Conservation (phyloP, 2,888 invertebrate species). For the Melipona beecheii region DNA sequence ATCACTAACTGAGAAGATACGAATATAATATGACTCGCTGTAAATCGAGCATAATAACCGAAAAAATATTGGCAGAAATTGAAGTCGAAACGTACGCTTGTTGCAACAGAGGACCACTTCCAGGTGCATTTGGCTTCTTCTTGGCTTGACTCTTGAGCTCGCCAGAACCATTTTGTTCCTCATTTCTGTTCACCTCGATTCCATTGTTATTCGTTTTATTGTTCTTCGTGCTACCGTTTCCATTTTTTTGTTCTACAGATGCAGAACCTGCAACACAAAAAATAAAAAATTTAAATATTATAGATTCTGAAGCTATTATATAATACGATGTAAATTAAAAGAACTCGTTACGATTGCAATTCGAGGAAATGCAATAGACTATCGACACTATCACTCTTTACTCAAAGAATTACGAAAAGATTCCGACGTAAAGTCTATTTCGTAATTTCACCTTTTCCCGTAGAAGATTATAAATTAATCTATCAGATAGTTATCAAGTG, state of each 20-base stretch:
- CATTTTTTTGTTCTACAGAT: conserved; percentile 82
- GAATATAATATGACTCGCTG: no score
- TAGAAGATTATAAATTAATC: not conserved
- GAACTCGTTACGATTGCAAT: not conserved
- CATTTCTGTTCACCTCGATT: conserved; percentile 81
- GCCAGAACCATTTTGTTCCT: conserved; percentile 79
- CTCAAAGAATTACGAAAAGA: not conserved
- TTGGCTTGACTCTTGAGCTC: conserved; percentile 79
- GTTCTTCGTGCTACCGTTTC: conserved; percentile 78
- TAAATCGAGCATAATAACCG: not conserved
- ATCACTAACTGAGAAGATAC: no score
- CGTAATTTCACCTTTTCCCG: not conserved
- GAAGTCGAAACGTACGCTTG: conserved; percentile 84
- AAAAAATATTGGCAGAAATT: not conserved
- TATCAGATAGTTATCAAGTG: not conserved
- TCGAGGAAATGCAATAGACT: not conserved
- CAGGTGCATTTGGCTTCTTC: conserved; percentile 81
- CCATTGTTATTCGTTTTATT: conserved; percentile 82
- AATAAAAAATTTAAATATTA: not conserved
- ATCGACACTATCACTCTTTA: not conserved
- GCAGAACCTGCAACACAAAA: conserved; percentile 77
- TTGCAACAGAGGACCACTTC: conserved; percentile 85
- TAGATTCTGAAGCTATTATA: not conserved
- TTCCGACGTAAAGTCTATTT: not conserved
- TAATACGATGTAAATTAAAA: not conserved